A percentile compares a stretch with the other conserved stretches of the same genome.
phyloP scores from a whole-genome alignment of 2,113 vertebrate genomes.

The Toxotes jaculatrix region DNA sequence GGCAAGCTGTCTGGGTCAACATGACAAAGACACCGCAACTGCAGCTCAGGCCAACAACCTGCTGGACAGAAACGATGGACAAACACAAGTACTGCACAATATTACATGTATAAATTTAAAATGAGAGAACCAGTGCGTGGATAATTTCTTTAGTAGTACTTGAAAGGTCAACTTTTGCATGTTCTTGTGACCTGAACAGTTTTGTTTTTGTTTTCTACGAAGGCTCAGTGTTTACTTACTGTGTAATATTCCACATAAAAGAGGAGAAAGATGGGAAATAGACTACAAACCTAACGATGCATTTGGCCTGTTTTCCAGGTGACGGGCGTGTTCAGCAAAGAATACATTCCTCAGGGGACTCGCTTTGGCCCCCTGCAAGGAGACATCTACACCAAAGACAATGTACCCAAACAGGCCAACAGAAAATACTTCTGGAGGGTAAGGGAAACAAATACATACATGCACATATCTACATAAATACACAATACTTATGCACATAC shows the following conservation, averaged over 20 bases:
- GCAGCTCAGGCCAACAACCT: conserved; percentile 3
- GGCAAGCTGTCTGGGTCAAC: conserved; percentile 56
- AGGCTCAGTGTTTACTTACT: not conserved
- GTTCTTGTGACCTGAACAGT: not conserved
- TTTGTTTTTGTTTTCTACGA: not conserved
- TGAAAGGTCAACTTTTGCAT: not conserved
- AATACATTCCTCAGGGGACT: conserved; percentile 86
- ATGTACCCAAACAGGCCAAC: conserved; percentile 82
- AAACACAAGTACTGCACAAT: not conserved
- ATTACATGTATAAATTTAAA: not conserved
- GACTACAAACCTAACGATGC: not conserved
- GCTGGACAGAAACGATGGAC: not conserved
- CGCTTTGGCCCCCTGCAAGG: conserved; percentile 85
- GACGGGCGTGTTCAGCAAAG: conserved; percentile 85
- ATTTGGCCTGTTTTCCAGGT: conserved; percentile 75
- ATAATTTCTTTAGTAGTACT: not conserved
- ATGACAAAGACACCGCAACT: conserved; percentile 15
- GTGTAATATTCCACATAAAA: not conserved
- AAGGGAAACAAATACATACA: conserved; percentile 49
- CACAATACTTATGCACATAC: not conserved
- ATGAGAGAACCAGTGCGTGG: too few species aligned
- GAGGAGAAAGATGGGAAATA: not conserved
- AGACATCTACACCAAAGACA: conserved; percentile 84
- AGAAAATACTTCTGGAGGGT: conserved; percentile 88
- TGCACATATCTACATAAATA: not conserved